Evolutionary conservation across 2,888 invertebrate genomes (phyloP), one percentile per base, ranked within the genome.

Genomic region (Xanthostigma xanthostigma): DNA sequence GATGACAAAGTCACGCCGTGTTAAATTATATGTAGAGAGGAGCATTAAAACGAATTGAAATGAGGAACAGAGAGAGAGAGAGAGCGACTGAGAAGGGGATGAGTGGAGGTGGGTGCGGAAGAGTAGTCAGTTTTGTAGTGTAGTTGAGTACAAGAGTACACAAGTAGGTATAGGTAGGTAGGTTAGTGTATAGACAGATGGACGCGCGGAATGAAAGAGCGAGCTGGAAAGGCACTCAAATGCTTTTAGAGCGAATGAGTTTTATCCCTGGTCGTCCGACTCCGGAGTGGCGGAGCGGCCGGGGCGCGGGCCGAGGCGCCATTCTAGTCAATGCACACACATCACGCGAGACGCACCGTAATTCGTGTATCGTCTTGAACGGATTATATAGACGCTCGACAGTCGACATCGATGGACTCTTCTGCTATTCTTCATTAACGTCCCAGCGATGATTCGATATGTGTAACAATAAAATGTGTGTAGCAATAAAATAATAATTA

Each of bases 241-340:
- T 62, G 64, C 64, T 64, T 64, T 64, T 63, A 64, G 62, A 61
- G 58, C 57, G 62, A 64, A 62, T 63, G 63, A 63, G 61, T 60
- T 61, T 61, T 61, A 60, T 58, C 60, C 53, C 54, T 56, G 58
- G 59, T 58, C 12, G 14, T 17, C 59, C 58, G 58, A 60, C 60
- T 58, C 57, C 17, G 54, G 54, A 55, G 51, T 17, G 53, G 54
- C 53, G 53, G 54, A 54, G 55, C 53, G 56, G 54, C 50, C 53
- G 54, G 54, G 58, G 59, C 59, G 17, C 13, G 13, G 8, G 13
- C 17, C 17, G 17, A n/a, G 14, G 41, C 11, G 33, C 41, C 13
- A 17, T 17, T 27, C 17, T 41, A 33, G 27, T 41, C 17, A 41
- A 17, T 17, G 11, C 41, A 17, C 33, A 17, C 43, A 49, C 39